Evolutionary conservation across 2,113 vertebrate genomes (phyloP).

Genomic region (Neolamprologus variostigma): DNA sequence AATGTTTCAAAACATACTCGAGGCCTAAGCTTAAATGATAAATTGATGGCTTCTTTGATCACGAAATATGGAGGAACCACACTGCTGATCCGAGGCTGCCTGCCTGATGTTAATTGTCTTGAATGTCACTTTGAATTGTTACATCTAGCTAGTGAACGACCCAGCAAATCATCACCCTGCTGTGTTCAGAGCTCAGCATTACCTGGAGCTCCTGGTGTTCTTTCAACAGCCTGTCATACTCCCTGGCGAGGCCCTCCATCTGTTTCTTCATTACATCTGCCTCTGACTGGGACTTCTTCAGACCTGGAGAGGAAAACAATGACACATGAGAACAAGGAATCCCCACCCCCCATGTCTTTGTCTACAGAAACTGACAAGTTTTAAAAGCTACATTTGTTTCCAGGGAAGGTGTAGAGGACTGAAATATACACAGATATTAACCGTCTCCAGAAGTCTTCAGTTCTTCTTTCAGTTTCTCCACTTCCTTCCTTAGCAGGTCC

Average conservation of each 20-base stretch:
- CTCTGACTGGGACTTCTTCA: constrained; percentile 77
- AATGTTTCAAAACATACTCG: background rate
- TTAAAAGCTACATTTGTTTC: background rate
- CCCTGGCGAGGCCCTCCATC: constrained; percentile 75
- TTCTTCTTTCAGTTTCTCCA: constrained; percentile 73
- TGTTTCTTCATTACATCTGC: constrained; percentile 74
- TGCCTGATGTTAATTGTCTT: background rate
- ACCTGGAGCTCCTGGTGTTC: constrained; percentile 86
- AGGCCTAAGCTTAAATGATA: background rate
- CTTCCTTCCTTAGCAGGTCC: constrained; percentile 73
- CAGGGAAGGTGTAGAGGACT: background rate
- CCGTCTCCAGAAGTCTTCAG: constrained; percentile 74
- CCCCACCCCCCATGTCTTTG: background rate
- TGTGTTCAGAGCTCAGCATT: background rate
- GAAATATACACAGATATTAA: constrained; percentile 28
- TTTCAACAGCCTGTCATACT: constrained; percentile 81
- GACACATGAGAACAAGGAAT: background rate
- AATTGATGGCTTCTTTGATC: background rate
- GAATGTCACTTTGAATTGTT: background rate
- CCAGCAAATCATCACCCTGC: background rate
- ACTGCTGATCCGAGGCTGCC: background rate
- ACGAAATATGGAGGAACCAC: background rate
- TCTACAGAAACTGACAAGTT: background rate
- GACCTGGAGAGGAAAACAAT: constrained; percentile 66
- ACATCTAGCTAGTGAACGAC: background rate